These are phyloP conservation scores for Hydractinia symbiolongicarpus DNA, from an alignment of 30 jellyfish, hydroid and myxozoan genomes.

Conservation along the genomic window DNA sequence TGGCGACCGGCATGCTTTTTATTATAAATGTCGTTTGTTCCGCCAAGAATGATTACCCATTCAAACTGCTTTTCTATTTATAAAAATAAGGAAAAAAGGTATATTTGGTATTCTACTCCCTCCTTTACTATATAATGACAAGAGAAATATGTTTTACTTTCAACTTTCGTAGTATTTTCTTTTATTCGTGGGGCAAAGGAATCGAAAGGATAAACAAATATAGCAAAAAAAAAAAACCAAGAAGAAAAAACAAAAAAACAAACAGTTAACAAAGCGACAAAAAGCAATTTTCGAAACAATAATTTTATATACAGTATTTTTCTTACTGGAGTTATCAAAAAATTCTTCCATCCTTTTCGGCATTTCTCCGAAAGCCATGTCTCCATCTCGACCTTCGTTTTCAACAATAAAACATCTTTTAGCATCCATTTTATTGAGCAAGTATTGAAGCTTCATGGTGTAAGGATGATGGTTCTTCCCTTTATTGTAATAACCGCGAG, in stretches of 20 bases:
- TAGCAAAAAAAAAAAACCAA: too few relatives aligned
- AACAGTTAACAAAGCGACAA: too few relatives aligned
- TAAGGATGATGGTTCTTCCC: slow-evolving; percentile 95
- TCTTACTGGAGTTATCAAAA: slow-evolving; percentile 12
- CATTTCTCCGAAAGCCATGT: slow-evolving; percentile 88
- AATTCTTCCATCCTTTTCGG: slow-evolving; percentile 64
- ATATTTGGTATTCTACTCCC: neutral
- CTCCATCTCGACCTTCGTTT: slow-evolving; percentile 95
- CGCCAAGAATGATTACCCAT: slow-evolving; percentile 91
- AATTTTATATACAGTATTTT: slow-evolving; percentile 19
- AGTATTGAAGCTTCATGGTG: slow-evolving; percentile 63
- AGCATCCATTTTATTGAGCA: slow-evolving; percentile 70
- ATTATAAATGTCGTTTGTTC: slow-evolving; percentile 89
- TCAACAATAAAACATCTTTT: slow-evolving; percentile 75
- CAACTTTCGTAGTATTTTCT: too few relatives aligned
- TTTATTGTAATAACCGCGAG: slow-evolving; percentile 94
- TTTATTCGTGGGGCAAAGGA: too few relatives aligned
- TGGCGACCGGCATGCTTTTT: slow-evolving; percentile 51
- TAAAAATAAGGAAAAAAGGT: neutral
- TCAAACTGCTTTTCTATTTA: slow-evolving; percentile 53
- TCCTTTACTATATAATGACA: too few relatives aligned
- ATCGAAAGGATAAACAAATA: too few relatives aligned
- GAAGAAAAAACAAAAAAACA: too few relatives aligned
- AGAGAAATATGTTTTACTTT: too few relatives aligned
- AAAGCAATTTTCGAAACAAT: too few relatives aligned